These are phyloP conservation scores for Manacus vitellinus DNA, from an alignment of 2,113 vertebrate species.

Conservation along the genomic window DNA sequence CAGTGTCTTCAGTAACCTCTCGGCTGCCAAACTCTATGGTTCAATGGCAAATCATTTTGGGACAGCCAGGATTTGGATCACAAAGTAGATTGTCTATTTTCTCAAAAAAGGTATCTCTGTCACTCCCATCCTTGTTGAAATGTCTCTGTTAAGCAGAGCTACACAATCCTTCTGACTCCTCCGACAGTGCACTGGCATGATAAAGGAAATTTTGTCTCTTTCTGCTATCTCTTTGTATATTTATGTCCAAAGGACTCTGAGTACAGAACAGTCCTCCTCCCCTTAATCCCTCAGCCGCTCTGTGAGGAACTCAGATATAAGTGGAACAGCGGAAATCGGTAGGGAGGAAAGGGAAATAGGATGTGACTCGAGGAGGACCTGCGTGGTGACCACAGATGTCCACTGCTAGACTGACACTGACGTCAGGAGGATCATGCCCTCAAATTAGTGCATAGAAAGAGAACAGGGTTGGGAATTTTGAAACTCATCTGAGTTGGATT, in stretches of 20 bases:
- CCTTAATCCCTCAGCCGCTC: not conserved
- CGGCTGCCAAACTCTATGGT: not conserved
- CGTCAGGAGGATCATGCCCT: not conserved
- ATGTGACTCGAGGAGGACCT: not conserved
- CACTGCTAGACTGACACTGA: not conserved
- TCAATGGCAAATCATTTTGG: not conserved
- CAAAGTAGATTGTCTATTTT: not conserved
- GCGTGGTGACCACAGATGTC: not conserved
- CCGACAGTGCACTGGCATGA: not conserved
- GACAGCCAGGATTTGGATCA: not conserved
- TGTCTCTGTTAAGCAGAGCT: not conserved
- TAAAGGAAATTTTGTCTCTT: not conserved
- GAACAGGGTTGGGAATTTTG: not conserved
- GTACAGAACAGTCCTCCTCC: not conserved
- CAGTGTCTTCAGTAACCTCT: accelerated
- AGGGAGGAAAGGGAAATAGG: conserved; percentile 7
- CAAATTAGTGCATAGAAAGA: not conserved
- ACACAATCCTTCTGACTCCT: not conserved
- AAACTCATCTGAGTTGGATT: not conserved
- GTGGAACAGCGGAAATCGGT: not conserved
- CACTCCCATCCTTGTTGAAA: not conserved
- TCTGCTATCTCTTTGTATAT: not conserved
- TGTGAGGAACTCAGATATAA: not conserved
- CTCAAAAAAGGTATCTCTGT: not conserved
- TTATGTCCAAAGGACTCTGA: not conserved